These are phyloP conservation scores for Drosophila nebulosa DNA, from an alignment of 1,140 invertebrate species.

Conservation along the genomic window DNA sequence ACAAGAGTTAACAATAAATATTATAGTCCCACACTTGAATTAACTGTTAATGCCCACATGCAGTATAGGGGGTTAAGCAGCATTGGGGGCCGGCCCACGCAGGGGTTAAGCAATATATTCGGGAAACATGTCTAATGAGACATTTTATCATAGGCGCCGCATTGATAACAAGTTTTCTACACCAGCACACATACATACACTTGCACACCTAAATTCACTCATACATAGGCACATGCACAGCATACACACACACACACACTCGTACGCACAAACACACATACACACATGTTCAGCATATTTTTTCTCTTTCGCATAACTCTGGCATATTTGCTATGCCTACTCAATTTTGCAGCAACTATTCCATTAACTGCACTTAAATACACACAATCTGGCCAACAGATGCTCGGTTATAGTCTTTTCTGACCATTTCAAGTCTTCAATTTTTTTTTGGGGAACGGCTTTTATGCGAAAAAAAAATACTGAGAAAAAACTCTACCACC, in stretches of 20 bases:
- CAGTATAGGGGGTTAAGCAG: not conserved
- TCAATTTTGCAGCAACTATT: constrained; percentile 38
- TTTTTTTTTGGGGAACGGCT: constrained; percentile 46
- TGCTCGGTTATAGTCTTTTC: constrained; percentile 29
- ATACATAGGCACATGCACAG: constrained; percentile 27
- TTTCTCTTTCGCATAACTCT: constrained; percentile 65
- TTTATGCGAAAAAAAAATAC: constrained; percentile 64
- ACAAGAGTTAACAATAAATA: not conserved
- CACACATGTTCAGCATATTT: constrained; percentile 53
- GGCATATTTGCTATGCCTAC: constrained; percentile 47
- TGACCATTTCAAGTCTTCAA: constrained; percentile 49
- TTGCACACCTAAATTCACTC: constrained; percentile 39
- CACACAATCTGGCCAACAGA: constrained; percentile 38
- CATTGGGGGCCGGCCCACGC: constrained; percentile 8
- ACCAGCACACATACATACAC: constrained; percentile 43
- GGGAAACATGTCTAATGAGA: constrained; percentile 76
- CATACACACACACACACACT: constrained; percentile 35
- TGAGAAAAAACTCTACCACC: constrained; percentile 50
- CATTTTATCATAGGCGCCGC: constrained; percentile 74
- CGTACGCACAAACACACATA: constrained; percentile 35
- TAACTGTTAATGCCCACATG: constrained; percentile 23
- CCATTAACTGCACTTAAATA: constrained; percentile 31
- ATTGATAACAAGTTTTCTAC: constrained; percentile 77
- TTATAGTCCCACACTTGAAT: constrained; percentile 17
- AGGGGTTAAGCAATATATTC: constrained; percentile 52